A percentile compares a stretch with the other conserved stretches of the same genome.
These are phyloP conservation scores for Chrysogorgia sp. DNA, from an alignment of 92 coral and sea anemone genomes.

Conservation along the genomic window DNA sequence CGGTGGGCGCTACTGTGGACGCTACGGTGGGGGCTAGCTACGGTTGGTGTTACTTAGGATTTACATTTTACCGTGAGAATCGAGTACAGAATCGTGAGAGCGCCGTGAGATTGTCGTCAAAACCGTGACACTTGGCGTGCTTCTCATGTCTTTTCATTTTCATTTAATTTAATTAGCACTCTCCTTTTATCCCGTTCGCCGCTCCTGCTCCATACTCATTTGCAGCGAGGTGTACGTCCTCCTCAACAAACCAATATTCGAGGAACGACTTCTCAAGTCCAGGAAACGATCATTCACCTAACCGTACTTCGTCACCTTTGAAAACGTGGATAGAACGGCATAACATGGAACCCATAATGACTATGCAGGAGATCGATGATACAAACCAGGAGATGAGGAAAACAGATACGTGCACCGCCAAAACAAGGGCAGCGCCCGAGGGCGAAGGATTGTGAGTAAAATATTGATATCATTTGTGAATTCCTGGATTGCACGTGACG, in stretches of 20 bases:
- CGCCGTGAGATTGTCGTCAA: too few species aligned
- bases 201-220: conserved; percentile 35
- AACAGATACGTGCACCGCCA: background rate
- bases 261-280: background rate
- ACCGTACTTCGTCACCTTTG: background rate
- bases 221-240: conserved; percentile 2
- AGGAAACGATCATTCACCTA: background rate
- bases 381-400: background rate
- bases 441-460: conserved; percentile 19
- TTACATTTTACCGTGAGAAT: too few species aligned
- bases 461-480: too few species aligned
- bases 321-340: background rate
- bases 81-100: too few species aligned
- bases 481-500: too few species aligned
- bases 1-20: too few species aligned
- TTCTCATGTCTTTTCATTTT: background rate
- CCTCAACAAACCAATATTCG: background rate
- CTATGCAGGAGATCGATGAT: background rate
- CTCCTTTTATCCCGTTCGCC: conserved; percentile 31
- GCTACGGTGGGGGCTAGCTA: too few species aligned
- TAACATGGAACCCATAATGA: background rate
- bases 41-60: too few species aligned
- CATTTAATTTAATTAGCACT: background rate
- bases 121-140: background rate
- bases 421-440: conserved; percentile 3